These are phyloP conservation scores for Stictocephala bisonia DNA, from an alignment of 2,888 invertebrate species.

Conservation along the genomic window DNA sequence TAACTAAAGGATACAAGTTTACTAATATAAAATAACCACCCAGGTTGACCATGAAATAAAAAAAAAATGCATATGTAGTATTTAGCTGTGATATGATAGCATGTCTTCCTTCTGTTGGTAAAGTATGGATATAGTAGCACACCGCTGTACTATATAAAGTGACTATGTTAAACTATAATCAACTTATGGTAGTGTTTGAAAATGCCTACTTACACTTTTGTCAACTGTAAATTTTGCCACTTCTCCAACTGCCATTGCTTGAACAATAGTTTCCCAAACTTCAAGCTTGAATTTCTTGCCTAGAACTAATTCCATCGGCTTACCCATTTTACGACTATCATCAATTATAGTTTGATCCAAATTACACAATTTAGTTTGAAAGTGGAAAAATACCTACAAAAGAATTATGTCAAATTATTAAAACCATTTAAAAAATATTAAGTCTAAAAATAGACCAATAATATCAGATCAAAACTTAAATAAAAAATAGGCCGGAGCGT, in stretches of 20 bases:
- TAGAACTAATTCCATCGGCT: conserved; percentile 92
- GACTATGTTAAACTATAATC: background rate
- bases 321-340: conserved; percentile 83
- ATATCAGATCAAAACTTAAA: no score
- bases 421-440: background rate
- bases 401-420: conserved; percentile 57
- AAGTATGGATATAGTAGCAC: no score
- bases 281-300: conserved; percentile 98
- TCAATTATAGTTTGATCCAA: conserved; percentile 78
- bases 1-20: no score
- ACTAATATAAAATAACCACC: no score
- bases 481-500: no score
- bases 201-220: conserved; percentile 74
- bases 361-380: conserved; percentile 81
- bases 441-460: conserved; percentile 38
- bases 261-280: conserved; percentile 94
- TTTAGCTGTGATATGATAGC: no score
- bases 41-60: no score
- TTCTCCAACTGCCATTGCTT: conserved; percentile 94
- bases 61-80: no score
- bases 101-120: no score
- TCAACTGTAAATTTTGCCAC: conserved; percentile 86
- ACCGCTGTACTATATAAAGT: no score
- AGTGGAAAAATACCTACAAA: conserved; percentile 86
- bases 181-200: background rate